Evolutionary conservation across 1,140 invertebrate genomes (phyloP).

Genomic region (Scylla paramamosain): DNA sequence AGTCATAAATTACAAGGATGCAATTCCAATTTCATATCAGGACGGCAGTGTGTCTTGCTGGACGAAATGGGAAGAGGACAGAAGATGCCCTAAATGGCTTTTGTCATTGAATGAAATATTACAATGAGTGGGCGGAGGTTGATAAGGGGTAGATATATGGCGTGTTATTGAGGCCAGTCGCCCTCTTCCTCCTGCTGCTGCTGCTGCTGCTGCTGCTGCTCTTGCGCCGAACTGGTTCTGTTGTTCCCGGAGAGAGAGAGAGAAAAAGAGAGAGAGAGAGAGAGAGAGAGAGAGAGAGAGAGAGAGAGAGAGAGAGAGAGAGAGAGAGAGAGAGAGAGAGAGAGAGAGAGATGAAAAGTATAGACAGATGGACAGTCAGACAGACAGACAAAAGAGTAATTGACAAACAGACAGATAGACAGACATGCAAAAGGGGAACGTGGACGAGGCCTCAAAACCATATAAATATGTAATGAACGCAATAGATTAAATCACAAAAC

Average conservation of each 20-base stretch:
- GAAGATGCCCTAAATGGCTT: slow-evolving; percentile 73
- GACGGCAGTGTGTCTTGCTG: slow-evolving; percentile 73
- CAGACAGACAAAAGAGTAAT: too few relatives aligned
- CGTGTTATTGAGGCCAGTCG: slow-evolving; percentile 51
- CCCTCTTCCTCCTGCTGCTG: neutral
- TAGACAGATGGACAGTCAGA: too few relatives aligned
- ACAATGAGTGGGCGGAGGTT: slow-evolving; percentile 67
- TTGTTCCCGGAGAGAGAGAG: neutral
- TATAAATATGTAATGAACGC: neutral
- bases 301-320: too few relatives aligned
- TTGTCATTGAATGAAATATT: slow-evolving; percentile 76
- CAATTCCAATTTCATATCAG: slow-evolving; percentile 76
- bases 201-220: neutral
- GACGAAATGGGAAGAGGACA: slow-evolving; percentile 74
- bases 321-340: too few relatives aligned
- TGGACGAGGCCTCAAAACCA: too few relatives aligned
- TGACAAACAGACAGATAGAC: too few relatives aligned
- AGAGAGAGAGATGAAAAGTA: too few relatives aligned
- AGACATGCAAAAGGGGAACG: too few relatives aligned
- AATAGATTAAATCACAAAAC: neutral
- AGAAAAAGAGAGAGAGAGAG: neutral
- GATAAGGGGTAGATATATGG: slow-evolving; percentile 51
- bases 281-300: too few relatives aligned
- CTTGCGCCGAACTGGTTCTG: neutral
- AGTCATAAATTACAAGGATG: slow-evolving; percentile 74